Percentiles rank a stretch among this genome's conserved stretches.
These are phyloP conservation scores for Ariopsis seemanni DNA, from an alignment of 2,113 vertebrate species.

Conservation along the genomic window DNA sequence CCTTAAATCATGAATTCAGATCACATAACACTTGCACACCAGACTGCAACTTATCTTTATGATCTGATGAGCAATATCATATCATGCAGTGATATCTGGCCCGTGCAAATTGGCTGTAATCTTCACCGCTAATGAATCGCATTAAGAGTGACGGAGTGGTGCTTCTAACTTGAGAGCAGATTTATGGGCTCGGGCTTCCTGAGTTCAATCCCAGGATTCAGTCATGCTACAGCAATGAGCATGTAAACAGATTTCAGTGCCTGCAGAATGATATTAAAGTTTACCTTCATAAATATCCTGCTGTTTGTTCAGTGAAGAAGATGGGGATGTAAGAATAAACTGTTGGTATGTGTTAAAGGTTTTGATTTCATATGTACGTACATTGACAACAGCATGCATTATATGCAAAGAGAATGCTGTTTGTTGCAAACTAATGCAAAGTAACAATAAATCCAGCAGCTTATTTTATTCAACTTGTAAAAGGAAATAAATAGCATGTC, in stretches of 20 bases:
- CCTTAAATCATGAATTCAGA: background rate
- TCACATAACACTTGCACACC: conserved; percentile 9
- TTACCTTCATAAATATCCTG: conserved; percentile 20
- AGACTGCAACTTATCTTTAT: conserved; percentile 36
- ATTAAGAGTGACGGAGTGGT: conserved; percentile 37
- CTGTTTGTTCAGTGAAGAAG: conserved; percentile 22
- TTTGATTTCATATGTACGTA: background rate
- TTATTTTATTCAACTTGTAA: background rate
- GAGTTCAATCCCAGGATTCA: conserved; percentile 28
- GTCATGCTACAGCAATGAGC: background rate
- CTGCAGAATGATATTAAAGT: conserved; percentile 35
- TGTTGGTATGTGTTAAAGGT: background rate
- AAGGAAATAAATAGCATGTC: background rate
- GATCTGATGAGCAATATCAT: conserved; percentile 34
- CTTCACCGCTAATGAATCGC: conserved; percentile 38
- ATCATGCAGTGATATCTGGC: conserved; percentile 37
- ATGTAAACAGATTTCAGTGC: conserved; percentile 35
- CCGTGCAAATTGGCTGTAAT: conserved; percentile 33
- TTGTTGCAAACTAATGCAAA: background rate
- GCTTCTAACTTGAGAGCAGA: conserved; percentile 37
- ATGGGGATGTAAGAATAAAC: background rate
- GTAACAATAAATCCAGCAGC: background rate
- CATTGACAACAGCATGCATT: background rate
- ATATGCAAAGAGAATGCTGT: background rate
- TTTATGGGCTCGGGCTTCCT: conserved; percentile 21